Percentiles rank a stretch among this genome's conserved stretches.
Evolutionary conservation across 1,140 invertebrate species (phyloP).

Genomic region (Lutraria rhynchaena): DNA sequence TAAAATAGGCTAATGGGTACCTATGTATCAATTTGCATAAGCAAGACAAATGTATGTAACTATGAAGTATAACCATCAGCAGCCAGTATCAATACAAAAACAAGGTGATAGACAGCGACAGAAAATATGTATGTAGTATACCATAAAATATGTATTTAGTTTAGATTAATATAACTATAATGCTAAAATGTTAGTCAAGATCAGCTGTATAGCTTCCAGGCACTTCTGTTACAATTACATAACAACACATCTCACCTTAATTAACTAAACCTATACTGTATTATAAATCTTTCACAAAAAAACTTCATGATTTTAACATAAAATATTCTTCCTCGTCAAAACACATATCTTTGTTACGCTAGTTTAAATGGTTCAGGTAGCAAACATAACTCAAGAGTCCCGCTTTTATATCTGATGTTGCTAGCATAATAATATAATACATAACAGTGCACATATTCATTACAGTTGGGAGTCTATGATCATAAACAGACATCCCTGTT

Average conservation of each 20-base stretch:
- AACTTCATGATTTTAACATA: too few relatives aligned
- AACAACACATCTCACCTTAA: too few relatives aligned
- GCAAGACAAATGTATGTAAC: slow-evolving; percentile 33
- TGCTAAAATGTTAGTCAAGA: neutral
- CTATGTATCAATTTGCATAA: slow-evolving; percentile 57
- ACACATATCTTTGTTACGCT: too few relatives aligned
- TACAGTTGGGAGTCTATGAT: neutral
- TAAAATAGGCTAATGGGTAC: slow-evolving; percentile 59
- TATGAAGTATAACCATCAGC: slow-evolving; percentile 41
- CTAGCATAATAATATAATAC: slow-evolving; percentile 3
- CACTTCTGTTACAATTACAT: slow-evolving; percentile 1
- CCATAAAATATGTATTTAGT: neutral
- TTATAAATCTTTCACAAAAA: too few relatives aligned
- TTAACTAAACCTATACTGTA: too few relatives aligned
- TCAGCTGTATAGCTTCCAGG: slow-evolving; percentile 14
- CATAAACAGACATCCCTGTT: neutral
- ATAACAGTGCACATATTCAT: slow-evolving; percentile 46
- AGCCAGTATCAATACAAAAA: slow-evolving; percentile 38
- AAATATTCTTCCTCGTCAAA: too few relatives aligned
- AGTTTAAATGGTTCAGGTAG: slow-evolving; percentile 20
- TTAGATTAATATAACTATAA: neutral
- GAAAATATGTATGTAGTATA: neutral
- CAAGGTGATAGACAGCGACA: neutral
- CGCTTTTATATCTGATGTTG: slow-evolving; percentile 9
- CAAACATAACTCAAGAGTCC: slow-evolving; percentile 45